Evolutionary conservation across 2,113 vertebrate species (phyloP), one percentile per base, ranked within the genome.

Genomic region (Serilophus lunatus): DNA sequence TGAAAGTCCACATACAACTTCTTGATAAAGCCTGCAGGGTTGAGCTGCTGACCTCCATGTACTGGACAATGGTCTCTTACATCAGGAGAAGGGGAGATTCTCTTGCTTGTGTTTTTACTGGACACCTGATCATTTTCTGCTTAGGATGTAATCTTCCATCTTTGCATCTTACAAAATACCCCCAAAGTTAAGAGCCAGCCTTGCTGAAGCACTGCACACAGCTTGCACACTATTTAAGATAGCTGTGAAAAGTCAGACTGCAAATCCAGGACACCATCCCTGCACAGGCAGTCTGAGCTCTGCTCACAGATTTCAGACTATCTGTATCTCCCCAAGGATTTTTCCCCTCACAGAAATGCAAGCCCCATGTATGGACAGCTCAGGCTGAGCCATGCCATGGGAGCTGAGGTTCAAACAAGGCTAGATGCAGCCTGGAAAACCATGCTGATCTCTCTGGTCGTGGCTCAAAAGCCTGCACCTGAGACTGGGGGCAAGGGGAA

Each of bases 401-500:
- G 33, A 54, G 8, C 57, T 68, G 53, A n/a, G 28, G 22, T 26
- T 57, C 65, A 28, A n/a, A 16, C 10, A n/a, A 29, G n/a, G 42
- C 35, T 29, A 7, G 8, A 8, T 13, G 36, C 75, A 82, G 35
- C 45, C 51, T 49, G 59, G 8, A 68, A 51, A 66, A 10, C 28
- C 2, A 3, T 3, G 42, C 42, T 40, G 10, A 7, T 56, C 18
- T 35, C 33, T 15, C 44, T 7, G 7, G 36, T 10, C 16, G 38
- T 38, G 28, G 23, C 69, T 63, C 59, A 40, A 45, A 25, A 93
- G 38, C 60, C 51, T 2, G 0, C 8, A 28, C 14, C 12, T 12
- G 3, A 69, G 29, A 47, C 7, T 5, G 2, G 8, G 18, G 12
- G 3, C 61, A 5, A 3, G 1, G 4, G n/a, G 22, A 26, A 16